Evolutionary conservation across 2,888 invertebrate genomes (phyloP).

Genomic region (Crepidodera aurea): DNA sequence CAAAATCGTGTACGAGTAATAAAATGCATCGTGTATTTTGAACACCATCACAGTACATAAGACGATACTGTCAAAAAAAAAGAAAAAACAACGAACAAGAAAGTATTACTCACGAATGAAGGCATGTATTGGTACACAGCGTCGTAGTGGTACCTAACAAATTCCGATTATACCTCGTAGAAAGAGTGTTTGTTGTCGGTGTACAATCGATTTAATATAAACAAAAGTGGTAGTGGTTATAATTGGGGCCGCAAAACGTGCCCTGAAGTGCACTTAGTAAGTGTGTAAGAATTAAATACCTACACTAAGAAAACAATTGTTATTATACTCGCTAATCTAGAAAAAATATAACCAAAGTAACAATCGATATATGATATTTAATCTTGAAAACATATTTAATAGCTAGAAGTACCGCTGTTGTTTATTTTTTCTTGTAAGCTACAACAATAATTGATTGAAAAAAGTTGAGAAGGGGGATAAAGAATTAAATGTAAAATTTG

Average conservation of each 20-base stretch:
- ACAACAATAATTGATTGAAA: too few species aligned
- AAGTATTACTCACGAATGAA: slow-evolving; percentile 1
- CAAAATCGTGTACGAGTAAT: slow-evolving; percentile 4
- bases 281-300: background rate
- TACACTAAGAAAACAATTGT: slow-evolving; percentile 1
- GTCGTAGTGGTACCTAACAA: background rate
- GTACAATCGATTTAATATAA: slow-evolving; percentile 32
- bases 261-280: slow-evolving; percentile 19
- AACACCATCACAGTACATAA: background rate
- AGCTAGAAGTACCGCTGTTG: too few species aligned
- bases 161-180: slow-evolving; percentile 14
- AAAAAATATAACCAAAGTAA: too few species aligned
- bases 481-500: too few species aligned
- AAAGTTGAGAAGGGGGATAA: too few species aligned
- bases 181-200: slow-evolving; percentile 18
- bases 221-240: slow-evolving; percentile 34
- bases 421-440: too few species aligned
- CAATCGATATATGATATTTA: too few species aligned
- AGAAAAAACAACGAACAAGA: background rate
- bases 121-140: background rate
- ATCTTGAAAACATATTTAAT: too few species aligned
- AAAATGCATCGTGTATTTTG: slow-evolving; percentile 10
- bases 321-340: background rate
- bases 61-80: slow-evolving; percentile 9
- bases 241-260: slow-evolving; percentile 37